These are phyloP conservation scores for Arion vulgaris DNA, from an alignment of 1,140 invertebrate species.

Conservation along the genomic window DNA sequence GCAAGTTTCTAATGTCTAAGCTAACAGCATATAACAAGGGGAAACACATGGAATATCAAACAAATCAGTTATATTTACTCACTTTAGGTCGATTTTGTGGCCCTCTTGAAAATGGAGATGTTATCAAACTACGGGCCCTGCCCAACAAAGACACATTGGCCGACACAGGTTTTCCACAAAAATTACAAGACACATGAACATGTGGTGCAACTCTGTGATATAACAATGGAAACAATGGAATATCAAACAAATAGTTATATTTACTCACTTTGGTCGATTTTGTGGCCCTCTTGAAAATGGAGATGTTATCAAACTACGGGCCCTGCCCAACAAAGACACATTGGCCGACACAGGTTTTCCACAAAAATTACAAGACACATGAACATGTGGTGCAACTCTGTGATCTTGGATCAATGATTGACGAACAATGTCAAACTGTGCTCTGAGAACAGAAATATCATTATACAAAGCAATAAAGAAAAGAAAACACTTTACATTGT, in stretches of 20 bases:
- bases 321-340: slow-evolving; percentile 18
- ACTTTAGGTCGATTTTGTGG: slow-evolving; percentile 53
- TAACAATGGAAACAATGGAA: background rate
- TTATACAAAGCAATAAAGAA: slow-evolving; percentile 30
- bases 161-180: slow-evolving; percentile 93
- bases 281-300: slow-evolving; percentile 37
- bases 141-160: slow-evolving; percentile 56
- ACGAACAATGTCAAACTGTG: slow-evolving; percentile 83
- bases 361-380: slow-evolving; percentile 94
- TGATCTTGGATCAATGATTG: slow-evolving; percentile 76
- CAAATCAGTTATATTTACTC: too few relatives aligned
- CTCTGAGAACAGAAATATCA: slow-evolving; percentile 72
- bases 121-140: slow-evolving; percentile 32
- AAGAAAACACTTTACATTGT: background rate
- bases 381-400: slow-evolving; percentile 84
- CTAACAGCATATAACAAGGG: too few relatives aligned
- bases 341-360: slow-evolving; percentile 87
- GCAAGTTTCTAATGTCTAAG: too few relatives aligned
- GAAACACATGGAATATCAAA: too few relatives aligned
- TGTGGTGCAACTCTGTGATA: slow-evolving; percentile 79
- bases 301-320: slow-evolving; percentile 36
- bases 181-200: slow-evolving; percentile 92
- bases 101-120: slow-evolving; percentile 36
- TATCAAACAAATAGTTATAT: background rate
- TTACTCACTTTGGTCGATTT: slow-evolving; percentile 59